Conservation (phyloP, 2,113 vertebrate species). For the Malurus elegans region DNA sequence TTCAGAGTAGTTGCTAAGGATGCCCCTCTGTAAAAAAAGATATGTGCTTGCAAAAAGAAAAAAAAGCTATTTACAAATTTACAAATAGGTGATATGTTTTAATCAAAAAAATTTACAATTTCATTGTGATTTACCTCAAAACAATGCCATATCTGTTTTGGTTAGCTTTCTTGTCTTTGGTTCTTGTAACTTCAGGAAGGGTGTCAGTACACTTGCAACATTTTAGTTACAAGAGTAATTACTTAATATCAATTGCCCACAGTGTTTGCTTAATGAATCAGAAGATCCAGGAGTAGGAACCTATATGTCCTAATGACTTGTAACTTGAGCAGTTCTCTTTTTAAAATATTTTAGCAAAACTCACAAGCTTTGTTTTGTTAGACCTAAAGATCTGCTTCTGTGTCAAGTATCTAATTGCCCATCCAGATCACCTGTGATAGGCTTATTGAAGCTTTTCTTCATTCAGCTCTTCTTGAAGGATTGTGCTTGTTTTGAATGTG, state of each 20-base stretch:
- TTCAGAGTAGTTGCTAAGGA: background rate
- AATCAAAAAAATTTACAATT: background rate
- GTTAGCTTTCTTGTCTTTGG: background rate
- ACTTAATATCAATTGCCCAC: constrained; percentile 23
- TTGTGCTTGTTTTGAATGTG: background rate
- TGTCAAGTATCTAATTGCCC: background rate
- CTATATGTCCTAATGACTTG: background rate
- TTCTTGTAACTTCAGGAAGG: constrained; percentile 8
- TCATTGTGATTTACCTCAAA: background rate
- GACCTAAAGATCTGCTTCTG: background rate
- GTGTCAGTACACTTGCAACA: constrained; percentile 36
- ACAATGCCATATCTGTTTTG: background rate
- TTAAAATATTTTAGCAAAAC: background rate
- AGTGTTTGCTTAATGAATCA: background rate
- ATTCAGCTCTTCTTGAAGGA: background rate
- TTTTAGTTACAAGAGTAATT: constrained; percentile 52
- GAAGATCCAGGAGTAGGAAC: background rate
- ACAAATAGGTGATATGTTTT: background rate
- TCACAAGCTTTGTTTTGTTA: background rate
- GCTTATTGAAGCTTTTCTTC: background rate
- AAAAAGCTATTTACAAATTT: background rate
- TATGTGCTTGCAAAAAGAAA: background rate
- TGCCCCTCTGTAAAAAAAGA: background rate
- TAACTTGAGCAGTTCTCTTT: background rate
- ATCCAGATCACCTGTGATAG: background rate